These are phyloP conservation scores for Cochlearius cochlearius DNA, from an alignment of 2,113 vertebrate species.

Conservation along the genomic window DNA sequence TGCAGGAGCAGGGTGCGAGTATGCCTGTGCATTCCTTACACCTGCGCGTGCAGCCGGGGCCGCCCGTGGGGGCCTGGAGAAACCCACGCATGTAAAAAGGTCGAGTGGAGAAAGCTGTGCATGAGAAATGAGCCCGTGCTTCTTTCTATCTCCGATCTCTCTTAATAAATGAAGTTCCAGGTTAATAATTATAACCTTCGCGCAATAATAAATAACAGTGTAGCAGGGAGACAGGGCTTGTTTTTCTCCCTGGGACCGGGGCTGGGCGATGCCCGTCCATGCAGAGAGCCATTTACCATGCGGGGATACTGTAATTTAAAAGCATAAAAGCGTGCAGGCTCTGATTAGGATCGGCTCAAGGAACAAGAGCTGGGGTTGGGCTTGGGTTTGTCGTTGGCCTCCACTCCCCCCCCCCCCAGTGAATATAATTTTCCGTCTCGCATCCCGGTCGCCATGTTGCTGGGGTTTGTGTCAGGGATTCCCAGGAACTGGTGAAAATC, in stretches of 20 bases:
- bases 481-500: background rate
- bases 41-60: background rate
- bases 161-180: conserved; percentile 38
- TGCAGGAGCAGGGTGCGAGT: background rate
- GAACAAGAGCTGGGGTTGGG: conserved; percentile 10
- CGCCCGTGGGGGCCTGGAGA: background rate
- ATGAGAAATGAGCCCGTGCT: background rate
- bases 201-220: conserved; percentile 60
- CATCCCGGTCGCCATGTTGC: conserved; percentile 5
- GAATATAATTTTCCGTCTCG: background rate
- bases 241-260: conserved; percentile 12
- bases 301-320: conserved; percentile 57
- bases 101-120: background rate
- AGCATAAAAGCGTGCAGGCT: conserved; percentile 59
- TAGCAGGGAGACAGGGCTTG: background rate
- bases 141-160: background rate
- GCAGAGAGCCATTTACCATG: conserved; percentile 60
- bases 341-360: conserved; percentile 44
- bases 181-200: conserved; percentile 63
- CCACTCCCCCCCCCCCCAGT: background rate
- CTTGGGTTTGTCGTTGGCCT: background rate
- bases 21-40: background rate
- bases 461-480: background rate
- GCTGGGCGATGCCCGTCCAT: conserved; percentile 29
- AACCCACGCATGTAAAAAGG: background rate